Evolutionary conservation across 1,140 invertebrate genomes (phyloP), one percentile per base, ranked within the genome.

Genomic region (Drosophila erecta): DNA sequence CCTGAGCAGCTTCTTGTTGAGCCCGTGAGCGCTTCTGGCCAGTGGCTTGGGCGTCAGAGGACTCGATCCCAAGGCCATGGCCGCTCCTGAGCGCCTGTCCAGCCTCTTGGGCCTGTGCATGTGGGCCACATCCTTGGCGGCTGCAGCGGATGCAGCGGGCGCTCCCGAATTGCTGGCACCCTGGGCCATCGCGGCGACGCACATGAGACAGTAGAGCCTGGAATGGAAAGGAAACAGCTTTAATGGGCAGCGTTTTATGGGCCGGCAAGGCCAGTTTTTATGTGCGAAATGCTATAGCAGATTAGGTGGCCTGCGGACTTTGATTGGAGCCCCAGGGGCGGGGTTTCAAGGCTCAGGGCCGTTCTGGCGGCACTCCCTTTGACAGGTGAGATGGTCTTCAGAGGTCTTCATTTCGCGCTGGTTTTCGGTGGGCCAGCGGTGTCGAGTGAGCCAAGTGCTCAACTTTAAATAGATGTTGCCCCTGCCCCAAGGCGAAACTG

Each of bases 1-100:
- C 89, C 72, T 91, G 41, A 91, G 81, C 59, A 91, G 47, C 78
- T 91, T 91, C 72, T 91, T 91, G 76, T 91, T 91, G 44, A 81
- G 81, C 22, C 89, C 84, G 37, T 91, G 89, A 27, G 89, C 72
- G 24, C 85, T 80, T 81, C 79, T 62, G 41, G 61, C 50, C 57
- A 67, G 56, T 53, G 70, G 84, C 41, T 87, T 77, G 60, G 54
- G 59, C 51, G 78, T 43, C 78, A 73, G 59, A 60, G 62, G 58
- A 65, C 51, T 43, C 33, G 76, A 55, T 55, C 47, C 17, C 17
- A 17, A 17, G 17, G 17, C 17, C 17, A 17, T 17, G 0, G 1
- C 49, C 46, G 46, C 4, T 49, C 43, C 54, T 55, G 62, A 35
- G 40, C 74, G 40, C 44, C 47, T 70, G 41, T 53, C 61, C 67